Evolutionary conservation across 2,888 invertebrate species (phyloP).

Genomic region (Zonitis immaculata): DNA sequence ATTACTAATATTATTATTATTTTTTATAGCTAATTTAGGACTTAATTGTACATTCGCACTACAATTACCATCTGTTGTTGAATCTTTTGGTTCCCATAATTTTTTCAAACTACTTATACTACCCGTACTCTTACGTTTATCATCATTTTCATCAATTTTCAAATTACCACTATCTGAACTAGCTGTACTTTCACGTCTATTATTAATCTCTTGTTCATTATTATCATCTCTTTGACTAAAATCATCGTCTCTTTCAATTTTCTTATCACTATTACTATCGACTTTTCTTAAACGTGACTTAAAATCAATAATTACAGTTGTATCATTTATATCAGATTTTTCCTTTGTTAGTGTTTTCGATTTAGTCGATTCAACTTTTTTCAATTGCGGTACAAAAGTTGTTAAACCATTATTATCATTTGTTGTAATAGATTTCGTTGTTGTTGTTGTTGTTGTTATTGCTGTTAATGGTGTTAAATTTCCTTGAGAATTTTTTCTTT

Average conservation of each 20-base stretch:
- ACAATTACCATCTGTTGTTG: slow-evolving; percentile 44
- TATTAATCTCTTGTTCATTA: slow-evolving; percentile 40
- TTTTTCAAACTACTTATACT: slow-evolving; percentile 90
- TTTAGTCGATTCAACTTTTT: slow-evolving; percentile 67
- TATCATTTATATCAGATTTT: slow-evolving; percentile 54
- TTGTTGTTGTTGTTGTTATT: slow-evolving; percentile 22
- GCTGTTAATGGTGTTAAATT: slow-evolving; percentile 18
- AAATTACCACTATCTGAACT: slow-evolving; percentile 48
- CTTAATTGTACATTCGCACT: slow-evolving; percentile 55
- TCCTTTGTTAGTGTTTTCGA: slow-evolving; percentile 52
- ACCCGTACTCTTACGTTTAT: slow-evolving; percentile 85
- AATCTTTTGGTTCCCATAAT: slow-evolving; percentile 83
- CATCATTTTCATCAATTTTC: slow-evolving; percentile 63
- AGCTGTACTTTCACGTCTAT: slow-evolving; percentile 49
- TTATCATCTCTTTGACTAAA: slow-evolving; percentile 30
- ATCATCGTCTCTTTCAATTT: slow-evolving; percentile 43
- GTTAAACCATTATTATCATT: slow-evolving; percentile 34
- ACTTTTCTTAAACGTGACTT: slow-evolving; percentile 81
- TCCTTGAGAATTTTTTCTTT: slow-evolving; percentile 32
- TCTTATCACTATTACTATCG: slow-evolving; percentile 53
- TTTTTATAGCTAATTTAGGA: slow-evolving; percentile 59
- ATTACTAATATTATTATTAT: slow-evolving; percentile 28
- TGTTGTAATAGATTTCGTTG: slow-evolving; percentile 3
- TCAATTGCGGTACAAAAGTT: slow-evolving; percentile 64
- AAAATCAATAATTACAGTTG: slow-evolving; percentile 70